Evolutionary conservation across 2,797 vertebrate genomes (phyloP), one percentile per base, ranked within the genome.

Genomic region (Okamejei kenojei): DNA sequence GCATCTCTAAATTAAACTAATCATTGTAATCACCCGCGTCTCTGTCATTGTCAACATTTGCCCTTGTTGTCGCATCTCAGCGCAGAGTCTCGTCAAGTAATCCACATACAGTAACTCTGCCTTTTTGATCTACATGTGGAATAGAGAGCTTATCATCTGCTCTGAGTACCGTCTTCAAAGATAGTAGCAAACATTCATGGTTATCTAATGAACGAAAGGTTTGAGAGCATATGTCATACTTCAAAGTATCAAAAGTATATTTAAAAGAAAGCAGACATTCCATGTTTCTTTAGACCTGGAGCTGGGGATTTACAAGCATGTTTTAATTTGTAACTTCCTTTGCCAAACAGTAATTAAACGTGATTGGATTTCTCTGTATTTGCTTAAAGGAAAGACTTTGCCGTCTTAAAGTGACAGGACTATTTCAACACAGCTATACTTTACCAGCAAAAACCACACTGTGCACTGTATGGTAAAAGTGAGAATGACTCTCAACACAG

Each of bases 181-280:
- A 68, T 65, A 65, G 84, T 65, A 1, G 13, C 65, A 88, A 88
- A 88, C 21, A 88, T 65, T 68, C 35, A 68, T 88, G 32, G n/a
- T 65, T 88, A 65, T 68, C 61, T 35, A 23, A 65, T 35, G 84
- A 32, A 88, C 21, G 21, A 68, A 88, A 88, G 3, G 2, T 65
- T 10, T 35, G 15, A 61, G 82, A n/a, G 17, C 84, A 88, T 19
- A n/a, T 78, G 77, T 78, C 77, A 78, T 78, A 78, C 77, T 78
- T 78, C 77, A 78, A 78, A 78, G 77, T 35, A 78, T 78, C 77
- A 78, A 35, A 78, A 78, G 77, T 78, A 78, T 78, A 78, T 35
- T 15, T 78, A 78, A 78, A 78, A 3, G n/a, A 19, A 78, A 32
- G n/a, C 77, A 78, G 77, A 78, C 77, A 78, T 35, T 35, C 35